Evolutionary conservation across 2,113 vertebrate genomes (phyloP).

Genomic region (Nothoprocta perdicaria): DNA sequence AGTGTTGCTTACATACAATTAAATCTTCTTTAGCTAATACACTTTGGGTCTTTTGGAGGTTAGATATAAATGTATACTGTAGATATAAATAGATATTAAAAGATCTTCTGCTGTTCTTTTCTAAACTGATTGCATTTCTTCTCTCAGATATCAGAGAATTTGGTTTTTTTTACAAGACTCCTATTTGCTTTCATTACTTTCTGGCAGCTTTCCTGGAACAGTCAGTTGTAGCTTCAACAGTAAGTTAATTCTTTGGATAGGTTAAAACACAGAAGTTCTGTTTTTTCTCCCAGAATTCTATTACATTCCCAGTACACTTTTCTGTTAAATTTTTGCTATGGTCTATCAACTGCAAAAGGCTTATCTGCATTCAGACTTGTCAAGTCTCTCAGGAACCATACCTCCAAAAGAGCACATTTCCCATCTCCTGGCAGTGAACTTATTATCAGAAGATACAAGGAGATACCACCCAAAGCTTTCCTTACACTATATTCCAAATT

Average conservation of each 20-base stretch:
- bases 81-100: not conserved
- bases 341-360: not conserved
- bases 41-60: conserved; percentile 25
- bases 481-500: not conserved
- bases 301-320: not conserved
- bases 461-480: not conserved
- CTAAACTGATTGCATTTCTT: conserved; percentile 2
- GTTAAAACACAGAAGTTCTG: not conserved
- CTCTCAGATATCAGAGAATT: conserved; percentile 10
- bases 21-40: conserved; percentile 9
- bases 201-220: conserved; percentile 43
- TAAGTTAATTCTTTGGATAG: conserved; percentile 18
- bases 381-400: not conserved
- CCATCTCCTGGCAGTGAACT: not conserved
- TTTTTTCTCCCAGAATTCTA: not conserved
- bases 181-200: conserved; percentile 33
- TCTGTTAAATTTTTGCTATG: not conserved
- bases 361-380: not conserved
- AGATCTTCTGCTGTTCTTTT: conserved; percentile 28
- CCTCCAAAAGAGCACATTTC: not conserved
- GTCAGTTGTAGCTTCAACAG: not conserved
- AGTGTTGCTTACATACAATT: conserved; percentile 7
- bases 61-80: not conserved
- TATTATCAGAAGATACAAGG: not conserved
- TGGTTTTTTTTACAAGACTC: not conserved